phyloP scores from a whole-genome alignment of 2,797 vertebrate genomes.

The Poeciliopsis turneri region DNA sequence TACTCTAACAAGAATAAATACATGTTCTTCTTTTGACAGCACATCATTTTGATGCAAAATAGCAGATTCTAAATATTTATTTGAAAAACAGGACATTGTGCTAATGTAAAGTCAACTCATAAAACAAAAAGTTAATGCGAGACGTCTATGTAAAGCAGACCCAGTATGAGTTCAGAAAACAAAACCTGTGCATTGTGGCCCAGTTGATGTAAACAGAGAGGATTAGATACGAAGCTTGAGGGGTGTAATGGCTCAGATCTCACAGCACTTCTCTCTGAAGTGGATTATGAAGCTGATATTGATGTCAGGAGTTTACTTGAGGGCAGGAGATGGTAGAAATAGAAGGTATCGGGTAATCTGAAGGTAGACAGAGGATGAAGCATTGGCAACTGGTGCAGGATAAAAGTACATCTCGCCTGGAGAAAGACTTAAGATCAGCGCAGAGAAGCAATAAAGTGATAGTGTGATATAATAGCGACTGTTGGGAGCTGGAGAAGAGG shows the following conservation, averaged over 20 bases:
- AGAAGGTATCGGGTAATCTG: slow-evolving; percentile 50
- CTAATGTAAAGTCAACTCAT: slow-evolving; percentile 22
- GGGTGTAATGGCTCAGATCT: slow-evolving; percentile 58
- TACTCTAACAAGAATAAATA: slow-evolving; percentile 18
- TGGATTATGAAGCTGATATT: slow-evolving; percentile 73
- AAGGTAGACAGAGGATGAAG: slow-evolving; percentile 54
- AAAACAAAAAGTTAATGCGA: neutral
- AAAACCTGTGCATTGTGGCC: slow-evolving; percentile 43
- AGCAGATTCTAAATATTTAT: slow-evolving; percentile 48
- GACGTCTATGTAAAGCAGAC: slow-evolving; percentile 6
- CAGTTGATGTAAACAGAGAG: slow-evolving; percentile 55
- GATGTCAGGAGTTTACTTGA: slow-evolving; percentile 62
- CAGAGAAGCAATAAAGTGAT: slow-evolving; percentile 58
- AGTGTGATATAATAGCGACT: slow-evolving; percentile 42
- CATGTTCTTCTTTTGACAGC: slow-evolving; percentile 23
- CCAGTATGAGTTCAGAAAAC: slow-evolving; percentile 39
- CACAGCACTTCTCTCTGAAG: slow-evolving; percentile 51
- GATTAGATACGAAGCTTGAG: slow-evolving; percentile 55
- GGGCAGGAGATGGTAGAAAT: slow-evolving; percentile 37
- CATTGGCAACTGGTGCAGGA: slow-evolving; percentile 53
- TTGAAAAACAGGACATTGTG: slow-evolving; percentile 15
- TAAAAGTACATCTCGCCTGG: slow-evolving; percentile 52
- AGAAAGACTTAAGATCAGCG: slow-evolving; percentile 57
- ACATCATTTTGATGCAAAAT: slow-evolving; percentile 42
- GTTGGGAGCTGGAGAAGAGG: slow-evolving; percentile 36